These are phyloP conservation scores for Schizopygopsis pylzovi DNA, from an alignment of 2,797 vertebrate genomes.

Conservation along the genomic window DNA sequence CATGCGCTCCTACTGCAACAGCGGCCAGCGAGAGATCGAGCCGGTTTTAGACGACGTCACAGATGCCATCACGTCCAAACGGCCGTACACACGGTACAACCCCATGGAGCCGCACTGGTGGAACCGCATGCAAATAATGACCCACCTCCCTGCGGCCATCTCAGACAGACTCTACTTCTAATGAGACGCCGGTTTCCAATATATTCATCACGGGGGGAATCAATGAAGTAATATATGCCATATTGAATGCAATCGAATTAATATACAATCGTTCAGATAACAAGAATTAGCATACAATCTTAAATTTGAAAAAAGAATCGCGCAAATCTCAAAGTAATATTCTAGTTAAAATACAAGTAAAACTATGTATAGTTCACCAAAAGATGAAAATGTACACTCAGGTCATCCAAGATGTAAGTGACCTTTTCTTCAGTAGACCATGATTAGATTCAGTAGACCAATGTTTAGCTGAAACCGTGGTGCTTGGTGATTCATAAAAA, in stretches of 20 bases:
- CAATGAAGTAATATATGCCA: neutral
- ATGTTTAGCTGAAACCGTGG: neutral
- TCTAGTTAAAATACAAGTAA: constrained; percentile 1
- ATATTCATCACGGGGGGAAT: neutral
- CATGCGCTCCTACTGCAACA: constrained; percentile 82
- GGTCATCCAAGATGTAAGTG: neutral
- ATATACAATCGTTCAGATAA: neutral
- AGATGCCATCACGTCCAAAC: constrained; percentile 77
- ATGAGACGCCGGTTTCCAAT: neutral
- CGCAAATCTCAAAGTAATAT: neutral
- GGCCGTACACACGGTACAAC: constrained; percentile 81
- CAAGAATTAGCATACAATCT: neutral
- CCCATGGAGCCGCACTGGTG: constrained; percentile 86
- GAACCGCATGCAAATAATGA: constrained; percentile 83
- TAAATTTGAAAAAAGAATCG: neutral
- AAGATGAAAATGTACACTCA: neutral
- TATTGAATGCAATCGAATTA: neutral
- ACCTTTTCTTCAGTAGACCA: neutral
- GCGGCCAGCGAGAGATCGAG: constrained; percentile 76
- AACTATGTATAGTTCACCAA: neutral
- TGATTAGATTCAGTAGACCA: neutral
- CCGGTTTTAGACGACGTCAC: constrained; percentile 80
- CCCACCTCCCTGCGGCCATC: constrained; percentile 82
- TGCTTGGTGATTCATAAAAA: neutral
- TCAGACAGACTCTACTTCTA: constrained; percentile 84